Conservation (phyloP, 2,888 invertebrate species). For the Alviniconcha strummeri region DNA sequence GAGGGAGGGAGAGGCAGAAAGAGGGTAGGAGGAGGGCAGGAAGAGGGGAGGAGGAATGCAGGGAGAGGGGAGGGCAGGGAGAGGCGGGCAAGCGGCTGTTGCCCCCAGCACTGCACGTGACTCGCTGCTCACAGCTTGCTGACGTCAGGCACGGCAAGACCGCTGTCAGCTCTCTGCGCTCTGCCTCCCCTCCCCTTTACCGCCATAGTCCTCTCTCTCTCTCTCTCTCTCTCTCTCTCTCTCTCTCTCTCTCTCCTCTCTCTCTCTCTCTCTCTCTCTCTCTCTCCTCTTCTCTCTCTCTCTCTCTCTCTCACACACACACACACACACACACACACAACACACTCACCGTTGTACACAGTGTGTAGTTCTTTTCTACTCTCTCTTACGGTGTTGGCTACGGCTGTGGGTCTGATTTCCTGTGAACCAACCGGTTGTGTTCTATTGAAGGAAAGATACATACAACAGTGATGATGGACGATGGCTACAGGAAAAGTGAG, state of each 20-base stretch:
- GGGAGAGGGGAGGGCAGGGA: constrained; percentile 4
- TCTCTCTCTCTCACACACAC: neutral
- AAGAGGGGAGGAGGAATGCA: constrained; percentile 28
- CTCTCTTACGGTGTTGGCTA: neutral
- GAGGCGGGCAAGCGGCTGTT: neutral
- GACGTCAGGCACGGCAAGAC: no score
- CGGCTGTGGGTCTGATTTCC: no score
- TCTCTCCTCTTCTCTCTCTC: neutral
- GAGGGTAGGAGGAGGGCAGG: constrained; percentile 27
- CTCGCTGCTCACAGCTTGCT: no score
- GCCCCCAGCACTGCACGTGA: no score
- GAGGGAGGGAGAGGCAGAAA: constrained; percentile 27
- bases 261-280: constrained; percentile 1
- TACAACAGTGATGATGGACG: no score
- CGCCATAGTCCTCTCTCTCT: neutral
- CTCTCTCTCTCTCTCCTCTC: constrained; percentile 1
- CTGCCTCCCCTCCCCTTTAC: no score
- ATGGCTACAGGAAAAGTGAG: no score
- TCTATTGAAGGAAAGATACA: no score
- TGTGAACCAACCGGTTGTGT: no score
- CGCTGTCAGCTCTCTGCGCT: no score
- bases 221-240: neutral
- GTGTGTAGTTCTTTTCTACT: neutral
- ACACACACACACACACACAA: neutral
- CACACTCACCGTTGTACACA: neutral